A percentile compares a stretch with the other conserved stretches of the same genome.
Evolutionary conservation across 2,113 vertebrate genomes (phyloP).

Genomic region (Thalassoma bifasciatum): DNA sequence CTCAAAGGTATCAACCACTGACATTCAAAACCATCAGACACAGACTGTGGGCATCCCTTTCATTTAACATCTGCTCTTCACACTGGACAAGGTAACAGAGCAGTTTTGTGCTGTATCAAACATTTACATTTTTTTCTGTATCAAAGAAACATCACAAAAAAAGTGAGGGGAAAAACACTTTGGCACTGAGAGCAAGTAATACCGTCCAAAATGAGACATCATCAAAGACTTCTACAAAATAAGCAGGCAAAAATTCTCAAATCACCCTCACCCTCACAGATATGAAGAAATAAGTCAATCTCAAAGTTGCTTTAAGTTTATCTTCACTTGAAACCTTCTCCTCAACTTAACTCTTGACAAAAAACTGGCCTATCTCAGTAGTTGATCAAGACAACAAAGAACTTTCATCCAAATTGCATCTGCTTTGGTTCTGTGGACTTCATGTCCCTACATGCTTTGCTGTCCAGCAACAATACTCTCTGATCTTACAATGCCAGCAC

Average conservation of each 20-base stretch:
- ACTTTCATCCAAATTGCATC: slow-evolving; percentile 59
- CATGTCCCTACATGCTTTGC: slow-evolving; percentile 73
- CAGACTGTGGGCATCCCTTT: slow-evolving; percentile 46
- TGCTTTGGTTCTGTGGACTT: slow-evolving; percentile 51
- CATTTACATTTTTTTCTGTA: slow-evolving; percentile 8
- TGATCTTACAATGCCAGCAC: slow-evolving; percentile 58
- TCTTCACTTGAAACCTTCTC: slow-evolving; percentile 19
- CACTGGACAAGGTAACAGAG: slow-evolving; percentile 16
- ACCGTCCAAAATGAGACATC: not conserved
- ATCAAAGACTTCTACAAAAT: not conserved
- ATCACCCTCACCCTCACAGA: slow-evolving; percentile 15
- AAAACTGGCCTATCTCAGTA: slow-evolving; percentile 78
- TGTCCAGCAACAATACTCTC: slow-evolving; percentile 91
- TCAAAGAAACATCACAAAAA: slow-evolving; percentile 30
- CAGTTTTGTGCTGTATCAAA: not conserved
- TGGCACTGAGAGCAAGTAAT: not conserved
- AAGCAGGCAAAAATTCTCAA: slow-evolving; percentile 8
- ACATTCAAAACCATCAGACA: slow-evolving; percentile 58
- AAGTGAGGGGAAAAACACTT: slow-evolving; percentile 3
- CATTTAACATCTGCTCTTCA: slow-evolving; percentile 49
- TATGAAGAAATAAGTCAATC: slow-evolving; percentile 51
- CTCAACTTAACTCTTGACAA: slow-evolving; percentile 39
- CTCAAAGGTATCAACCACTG: slow-evolving; percentile 55
- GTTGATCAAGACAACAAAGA: slow-evolving; percentile 76
- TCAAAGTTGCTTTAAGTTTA: not conserved